Evolutionary conservation across 2,113 vertebrate genomes (phyloP), one percentile per base, ranked within the genome.

Genomic region (Hypomesus transpacificus): DNA sequence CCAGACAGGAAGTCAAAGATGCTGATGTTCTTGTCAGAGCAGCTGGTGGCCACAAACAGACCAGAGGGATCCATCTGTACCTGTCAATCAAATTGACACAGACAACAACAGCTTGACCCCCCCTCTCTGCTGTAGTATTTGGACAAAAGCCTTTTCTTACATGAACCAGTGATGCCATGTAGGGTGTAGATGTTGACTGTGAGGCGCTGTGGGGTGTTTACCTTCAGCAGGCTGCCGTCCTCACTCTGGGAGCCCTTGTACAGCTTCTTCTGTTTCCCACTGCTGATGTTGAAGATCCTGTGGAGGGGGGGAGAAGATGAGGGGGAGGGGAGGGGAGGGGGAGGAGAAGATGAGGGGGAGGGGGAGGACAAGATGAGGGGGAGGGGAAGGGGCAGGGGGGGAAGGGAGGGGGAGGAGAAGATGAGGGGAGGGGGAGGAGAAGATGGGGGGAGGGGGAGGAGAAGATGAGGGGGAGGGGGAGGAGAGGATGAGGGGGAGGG

Each of bases 281-380:
- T 97, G 89, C 92, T 95, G 86, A 99, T 96, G 88, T 98, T 98
- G 81, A 98, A 98, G 86, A 99, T 92, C 86, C 97, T 99, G 81
- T 6, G 28, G 3, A n/a, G 3, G 3, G 79, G 74, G 56, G 20
- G 75, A 51, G 14, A n/a, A 24, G 28, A n/a, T n/a, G n/a, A n/a
- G n/a, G n/a, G n/a, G n/a, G 22, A 22, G 14, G 3, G 6, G n/a
- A n/a, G 39, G 39, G 3, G 39, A 8, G 3, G 39, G 6, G 6
- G 18, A 0, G 13, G 14, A 14, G 31, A 3, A 31, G 3, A 31
- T 31, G 3, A 17, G 3, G 3, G 80, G 74, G 58, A n/a, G 75
- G 51, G n/a, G n/a, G n/a, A n/a, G n/a, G 14, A 39, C 7, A 39
- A 6, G 39, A 5, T 39, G 39, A 39, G 39, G 39, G 39, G 39